Evolutionary conservation across 2,888 invertebrate species (phyloP).

Genomic region (Exephanes ischioxanthus): DNA sequence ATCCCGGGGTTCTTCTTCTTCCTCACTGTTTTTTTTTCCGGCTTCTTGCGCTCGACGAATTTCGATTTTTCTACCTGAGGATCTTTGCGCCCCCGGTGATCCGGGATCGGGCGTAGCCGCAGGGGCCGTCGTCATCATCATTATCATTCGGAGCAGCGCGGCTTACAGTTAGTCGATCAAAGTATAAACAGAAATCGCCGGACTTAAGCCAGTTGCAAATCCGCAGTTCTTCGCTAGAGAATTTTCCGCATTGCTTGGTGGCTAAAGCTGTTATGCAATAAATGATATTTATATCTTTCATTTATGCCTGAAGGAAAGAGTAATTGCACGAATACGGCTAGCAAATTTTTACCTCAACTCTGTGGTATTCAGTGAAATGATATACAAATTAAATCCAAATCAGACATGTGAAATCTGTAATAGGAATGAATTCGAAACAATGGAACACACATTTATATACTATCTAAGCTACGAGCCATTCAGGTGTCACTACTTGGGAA

Average conservation of each 20-base stretch:
- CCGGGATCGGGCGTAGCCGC: conserved; percentile 73
- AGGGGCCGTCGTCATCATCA: conserved; percentile 63
- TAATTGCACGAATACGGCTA: too few relatives aligned
- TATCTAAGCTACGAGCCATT: background rate
- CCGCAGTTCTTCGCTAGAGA: background rate
- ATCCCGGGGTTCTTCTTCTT: conserved; percentile 36
- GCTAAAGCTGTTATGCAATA: too few relatives aligned
- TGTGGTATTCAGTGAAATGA: background rate
- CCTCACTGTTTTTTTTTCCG: conserved; percentile 57
- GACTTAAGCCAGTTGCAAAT: conserved; percentile 8
- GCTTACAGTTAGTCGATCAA: conserved; percentile 79
- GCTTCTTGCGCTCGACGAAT: conserved; percentile 68
- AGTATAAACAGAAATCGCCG: background rate
- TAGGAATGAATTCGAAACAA: background rate
- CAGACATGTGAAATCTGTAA: background rate
- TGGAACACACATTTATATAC: background rate
- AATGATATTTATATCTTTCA: background rate
- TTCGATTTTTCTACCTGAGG: conserved; percentile 82
- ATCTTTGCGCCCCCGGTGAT: conserved; percentile 69
- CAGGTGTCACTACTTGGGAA: background rate
- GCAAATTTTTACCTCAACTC: too few relatives aligned
- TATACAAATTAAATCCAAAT: background rate
- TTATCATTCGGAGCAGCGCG: conserved; percentile 24
- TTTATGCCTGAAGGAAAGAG: too few relatives aligned
- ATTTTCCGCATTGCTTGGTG: background rate